These are phyloP conservation scores for Drosophila paramelanica DNA, from an alignment of 2,888 invertebrate species.

Conservation along the genomic window DNA sequence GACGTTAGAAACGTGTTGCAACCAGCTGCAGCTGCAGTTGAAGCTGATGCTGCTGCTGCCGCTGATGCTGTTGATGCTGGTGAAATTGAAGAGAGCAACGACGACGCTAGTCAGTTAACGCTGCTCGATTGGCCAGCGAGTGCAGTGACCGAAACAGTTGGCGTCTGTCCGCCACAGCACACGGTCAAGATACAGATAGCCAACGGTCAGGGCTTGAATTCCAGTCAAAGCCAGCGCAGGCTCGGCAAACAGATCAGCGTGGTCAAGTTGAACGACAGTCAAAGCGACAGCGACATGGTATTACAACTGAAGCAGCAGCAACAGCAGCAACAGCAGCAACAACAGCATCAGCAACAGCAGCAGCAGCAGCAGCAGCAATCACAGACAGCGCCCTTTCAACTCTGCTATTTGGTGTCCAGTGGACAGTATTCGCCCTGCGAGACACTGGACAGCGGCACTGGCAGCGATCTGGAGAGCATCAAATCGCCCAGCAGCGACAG, in stretches of 20 bases:
- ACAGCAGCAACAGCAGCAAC: conserved; percentile 22
- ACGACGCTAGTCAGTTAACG: conserved; percentile 64
- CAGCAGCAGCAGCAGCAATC: conserved; percentile 17
- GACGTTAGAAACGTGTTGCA: conserved; percentile 55
- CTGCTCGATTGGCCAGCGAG: conserved; percentile 78
- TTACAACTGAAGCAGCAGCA: conserved; percentile 43
- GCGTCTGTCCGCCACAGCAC: conserved; percentile 66
- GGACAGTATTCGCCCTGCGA: conserved; percentile 93
- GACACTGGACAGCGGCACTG: conserved; percentile 93
- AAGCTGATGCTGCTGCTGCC: conserved; percentile 7
- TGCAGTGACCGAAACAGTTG: conserved; percentile 82
- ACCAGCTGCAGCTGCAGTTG: conserved; percentile 23
- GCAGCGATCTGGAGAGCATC: conserved; percentile 90
- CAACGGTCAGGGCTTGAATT: conserved; percentile 54
- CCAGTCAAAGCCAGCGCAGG: conserved; percentile 38
- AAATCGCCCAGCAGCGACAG: conserved; percentile 76
- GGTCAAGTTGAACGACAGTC: conserved; percentile 68
- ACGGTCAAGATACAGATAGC: conserved; percentile 84
- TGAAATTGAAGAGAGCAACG: conserved; percentile 59
- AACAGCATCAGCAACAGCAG: conserved; percentile 17
- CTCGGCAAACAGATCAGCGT: conserved; percentile 68
- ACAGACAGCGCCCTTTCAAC: conserved; percentile 62
- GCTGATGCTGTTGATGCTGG: conserved; percentile 16
- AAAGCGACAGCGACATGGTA: conserved; percentile 52
- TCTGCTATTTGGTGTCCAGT: conserved; percentile 88